These are phyloP conservation scores for Macaria notata DNA, from an alignment of 2,888 invertebrate species.

Conservation along the genomic window DNA sequence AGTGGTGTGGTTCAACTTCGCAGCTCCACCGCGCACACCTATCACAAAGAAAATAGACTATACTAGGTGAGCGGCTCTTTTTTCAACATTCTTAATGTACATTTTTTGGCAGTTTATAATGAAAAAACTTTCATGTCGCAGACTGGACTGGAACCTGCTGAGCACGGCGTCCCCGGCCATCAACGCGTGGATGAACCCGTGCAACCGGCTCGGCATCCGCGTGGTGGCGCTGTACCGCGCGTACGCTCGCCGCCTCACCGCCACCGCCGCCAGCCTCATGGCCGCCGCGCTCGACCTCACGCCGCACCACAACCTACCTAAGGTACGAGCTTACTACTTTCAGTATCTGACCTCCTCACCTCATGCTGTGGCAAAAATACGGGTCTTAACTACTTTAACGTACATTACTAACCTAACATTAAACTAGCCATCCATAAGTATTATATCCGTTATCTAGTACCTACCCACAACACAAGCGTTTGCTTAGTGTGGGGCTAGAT, in stretches of 20 bases:
- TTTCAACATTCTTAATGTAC: too few species aligned
- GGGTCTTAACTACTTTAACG: too few species aligned
- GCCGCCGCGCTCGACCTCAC: constrained; percentile 95
- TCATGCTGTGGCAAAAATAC: too few species aligned
- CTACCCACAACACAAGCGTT: constrained; percentile 79
- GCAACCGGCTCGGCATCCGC: constrained; percentile 93
- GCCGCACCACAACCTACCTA: constrained; percentile 89
- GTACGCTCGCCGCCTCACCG: constrained; percentile 90
- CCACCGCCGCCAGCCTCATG: constrained; percentile 97
- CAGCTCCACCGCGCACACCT: constrained; percentile 96
- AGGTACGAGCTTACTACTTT: constrained; percentile 71
- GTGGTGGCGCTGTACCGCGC: constrained; percentile 91
- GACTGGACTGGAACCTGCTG: constrained; percentile 97
- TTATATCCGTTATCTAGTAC: too few species aligned
- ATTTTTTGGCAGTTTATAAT: too few species aligned
- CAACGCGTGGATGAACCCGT: constrained; percentile 98
- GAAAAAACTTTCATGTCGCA: constrained; percentile 40
- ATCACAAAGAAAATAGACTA: constrained; percentile 97
- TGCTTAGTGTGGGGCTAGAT: too few species aligned
- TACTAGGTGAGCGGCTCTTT: constrained; percentile 83
- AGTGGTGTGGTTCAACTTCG: constrained; percentile 98
- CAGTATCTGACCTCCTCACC: too few species aligned
- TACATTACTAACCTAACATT: too few species aligned
- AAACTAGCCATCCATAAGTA: too few species aligned
- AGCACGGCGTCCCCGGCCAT: constrained; percentile 98